phyloP scores from a whole-genome alignment of 2,888 invertebrate species.

The Hypercompe scribonia region DNA sequence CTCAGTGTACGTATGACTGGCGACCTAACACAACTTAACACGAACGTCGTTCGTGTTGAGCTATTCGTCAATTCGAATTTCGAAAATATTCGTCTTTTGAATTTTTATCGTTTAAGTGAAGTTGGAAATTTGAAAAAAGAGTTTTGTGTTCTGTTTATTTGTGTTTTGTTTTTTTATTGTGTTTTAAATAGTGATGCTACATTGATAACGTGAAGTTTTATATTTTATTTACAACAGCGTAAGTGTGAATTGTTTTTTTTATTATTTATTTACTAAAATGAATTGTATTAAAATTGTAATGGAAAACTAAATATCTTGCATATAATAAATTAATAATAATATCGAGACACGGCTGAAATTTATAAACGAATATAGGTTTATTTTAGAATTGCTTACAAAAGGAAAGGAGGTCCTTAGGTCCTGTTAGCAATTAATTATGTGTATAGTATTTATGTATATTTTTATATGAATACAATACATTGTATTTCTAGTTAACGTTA shows the following conservation, averaged over 20 bases:
- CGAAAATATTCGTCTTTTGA: slow-evolving; percentile 27
- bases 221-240: slow-evolving; percentile 2
- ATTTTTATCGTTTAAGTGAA: slow-evolving; percentile 11
- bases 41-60: slow-evolving; percentile 36
- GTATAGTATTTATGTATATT: neutral
- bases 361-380: neutral
- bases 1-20: slow-evolving; percentile 58
- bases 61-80: slow-evolving; percentile 39
- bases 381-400: neutral
- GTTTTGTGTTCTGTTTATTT: slow-evolving; percentile 14
- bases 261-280: neutral
- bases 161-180: slow-evolving; percentile 12
- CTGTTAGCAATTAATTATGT: no score
- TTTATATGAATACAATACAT: neutral
- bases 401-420: no score
- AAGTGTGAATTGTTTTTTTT: neutral
- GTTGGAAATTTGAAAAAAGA: slow-evolving; percentile 10
- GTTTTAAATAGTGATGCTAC: slow-evolving; percentile 17
- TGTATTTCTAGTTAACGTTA: neutral
- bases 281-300: neutral
- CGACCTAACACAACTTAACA: slow-evolving; percentile 50
- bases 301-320: neutral
- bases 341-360: neutral
- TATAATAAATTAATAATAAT: neutral
- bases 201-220: neutral